These are phyloP conservation scores for Malacosoma neustria DNA, from an alignment of 2,888 invertebrate species.

Conservation along the genomic window DNA sequence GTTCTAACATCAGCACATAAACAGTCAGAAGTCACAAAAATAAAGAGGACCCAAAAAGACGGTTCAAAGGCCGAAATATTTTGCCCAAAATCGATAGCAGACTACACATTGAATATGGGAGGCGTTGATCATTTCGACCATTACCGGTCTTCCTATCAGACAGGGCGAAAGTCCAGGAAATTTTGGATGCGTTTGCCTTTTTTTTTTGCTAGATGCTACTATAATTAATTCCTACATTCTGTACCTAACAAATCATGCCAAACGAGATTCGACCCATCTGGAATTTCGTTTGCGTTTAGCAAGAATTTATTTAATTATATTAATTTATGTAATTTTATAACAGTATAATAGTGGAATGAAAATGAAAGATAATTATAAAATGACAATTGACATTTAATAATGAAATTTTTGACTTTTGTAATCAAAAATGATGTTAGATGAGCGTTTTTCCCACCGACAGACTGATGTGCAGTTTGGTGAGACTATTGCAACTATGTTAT, in stretches of 20 bases:
- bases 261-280: constrained; percentile 4
- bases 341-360: too few species aligned
- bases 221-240: constrained; percentile 9
- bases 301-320: too few species aligned
- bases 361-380: too few species aligned
- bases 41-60: constrained; percentile 9
- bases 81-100: constrained; percentile 6
- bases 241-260: constrained; percentile 6
- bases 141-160: constrained; percentile 7
- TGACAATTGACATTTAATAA: too few species aligned
- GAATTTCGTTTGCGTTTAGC: constrained; percentile 15
- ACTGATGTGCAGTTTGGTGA: too few species aligned
- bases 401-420: too few species aligned
- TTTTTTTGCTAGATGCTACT: constrained; percentile 9
- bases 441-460: too few species aligned
- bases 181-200: constrained; percentile 6
- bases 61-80: constrained; percentile 6
- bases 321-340: too few species aligned
- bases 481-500: too few species aligned
- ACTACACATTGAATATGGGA: constrained; percentile 9
- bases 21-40: constrained; percentile 4
- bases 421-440: too few species aligned
- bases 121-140: constrained; percentile 12
- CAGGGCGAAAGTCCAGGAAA: constrained; percentile 8
- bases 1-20: constrained; percentile 7